Evolutionary conservation across 2,888 invertebrate genomes (phyloP).

Genomic region (Parnassius mnemosyne): DNA sequence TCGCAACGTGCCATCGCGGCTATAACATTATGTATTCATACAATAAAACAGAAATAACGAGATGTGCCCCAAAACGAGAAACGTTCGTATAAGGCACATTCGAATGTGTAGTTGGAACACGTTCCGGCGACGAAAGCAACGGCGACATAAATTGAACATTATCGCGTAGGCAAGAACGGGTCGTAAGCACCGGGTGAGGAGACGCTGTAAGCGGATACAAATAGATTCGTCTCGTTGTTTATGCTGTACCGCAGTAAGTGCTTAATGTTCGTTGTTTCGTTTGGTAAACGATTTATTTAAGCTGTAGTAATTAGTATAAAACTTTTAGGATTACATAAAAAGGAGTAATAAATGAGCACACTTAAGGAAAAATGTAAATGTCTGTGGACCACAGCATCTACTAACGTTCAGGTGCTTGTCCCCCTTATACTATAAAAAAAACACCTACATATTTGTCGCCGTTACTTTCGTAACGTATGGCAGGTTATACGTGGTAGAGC

Average conservation of each 20-base stretch:
- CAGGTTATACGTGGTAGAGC: too few relatives aligned
- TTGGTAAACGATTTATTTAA: background rate
- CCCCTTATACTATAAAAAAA: too few relatives aligned
- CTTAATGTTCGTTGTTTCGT: background rate
- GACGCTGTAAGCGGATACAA: slow-evolving; percentile 17
- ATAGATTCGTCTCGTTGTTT: slow-evolving; percentile 18
- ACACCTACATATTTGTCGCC: too few relatives aligned
- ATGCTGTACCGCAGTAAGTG: slow-evolving; percentile 1
- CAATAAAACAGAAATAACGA: slow-evolving; percentile 77
- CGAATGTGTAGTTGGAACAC: slow-evolving; percentile 36
- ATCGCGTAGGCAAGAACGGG: slow-evolving; percentile 22
- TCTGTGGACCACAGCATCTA: too few relatives aligned
- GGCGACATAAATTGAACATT: slow-evolving; percentile 19
- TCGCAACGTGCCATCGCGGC: slow-evolving; percentile 55
- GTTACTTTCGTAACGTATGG: too few relatives aligned
- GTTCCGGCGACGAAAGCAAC: slow-evolving; percentile 31
- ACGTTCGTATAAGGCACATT: slow-evolving; percentile 35
- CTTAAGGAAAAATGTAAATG: too few relatives aligned
- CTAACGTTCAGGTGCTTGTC: too few relatives aligned
- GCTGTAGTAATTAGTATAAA: too few relatives aligned
- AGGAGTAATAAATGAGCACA: too few relatives aligned
- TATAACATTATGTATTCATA: slow-evolving; percentile 71
- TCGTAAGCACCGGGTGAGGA: background rate
- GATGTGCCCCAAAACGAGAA: slow-evolving; percentile 53
- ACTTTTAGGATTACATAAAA: too few relatives aligned